phyloP scores from a whole-genome alignment of 2,113 vertebrate species.

The Channa maculata region DNA sequence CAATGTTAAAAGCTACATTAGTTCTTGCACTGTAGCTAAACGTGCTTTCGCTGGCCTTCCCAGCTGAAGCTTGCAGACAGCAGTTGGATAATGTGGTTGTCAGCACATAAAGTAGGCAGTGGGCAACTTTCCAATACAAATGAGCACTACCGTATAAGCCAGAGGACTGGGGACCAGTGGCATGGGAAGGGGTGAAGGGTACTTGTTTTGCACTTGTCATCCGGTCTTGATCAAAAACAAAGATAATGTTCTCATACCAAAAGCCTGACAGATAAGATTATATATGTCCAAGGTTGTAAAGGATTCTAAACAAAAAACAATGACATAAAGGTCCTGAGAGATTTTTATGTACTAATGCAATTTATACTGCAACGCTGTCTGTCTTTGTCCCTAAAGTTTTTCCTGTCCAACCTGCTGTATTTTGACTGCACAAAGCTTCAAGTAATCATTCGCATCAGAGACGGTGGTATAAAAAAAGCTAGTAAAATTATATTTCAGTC shows the following conservation, averaged over 20 bases:
- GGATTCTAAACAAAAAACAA: not conserved
- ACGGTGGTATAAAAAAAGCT: not conserved
- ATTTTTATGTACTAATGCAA: too few relatives aligned
- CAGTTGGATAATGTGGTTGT: constrained; percentile 15
- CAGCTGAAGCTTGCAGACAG: constrained; percentile 7
- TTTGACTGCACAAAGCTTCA: not conserved
- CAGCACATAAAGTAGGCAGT: not conserved
- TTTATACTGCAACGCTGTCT: too few relatives aligned
- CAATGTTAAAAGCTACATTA: too few relatives aligned
- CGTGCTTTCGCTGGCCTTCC: not conserved
- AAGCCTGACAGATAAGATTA: too few relatives aligned
- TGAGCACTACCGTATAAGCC: not conserved
- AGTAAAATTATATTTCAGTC: constrained; percentile 6
- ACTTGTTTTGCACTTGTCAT: not conserved
- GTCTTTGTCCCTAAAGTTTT: too few relatives aligned
- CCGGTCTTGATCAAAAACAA: too few relatives aligned
- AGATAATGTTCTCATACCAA: too few relatives aligned
- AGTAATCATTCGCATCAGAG: constrained; percentile 22
- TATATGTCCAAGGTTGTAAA: too few relatives aligned
- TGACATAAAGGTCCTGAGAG: too few relatives aligned
- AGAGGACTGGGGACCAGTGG: not conserved
- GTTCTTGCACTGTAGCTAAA: not conserved
- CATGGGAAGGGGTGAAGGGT: not conserved
- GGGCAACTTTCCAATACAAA: constrained; percentile 34
- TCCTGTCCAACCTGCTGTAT: too few relatives aligned